A percentile compares a stretch with the other conserved stretches of the same genome.
phyloP scores from a whole-genome alignment of 2,113 vertebrate genomes.

The Rhabdomys dilectus region DNA sequence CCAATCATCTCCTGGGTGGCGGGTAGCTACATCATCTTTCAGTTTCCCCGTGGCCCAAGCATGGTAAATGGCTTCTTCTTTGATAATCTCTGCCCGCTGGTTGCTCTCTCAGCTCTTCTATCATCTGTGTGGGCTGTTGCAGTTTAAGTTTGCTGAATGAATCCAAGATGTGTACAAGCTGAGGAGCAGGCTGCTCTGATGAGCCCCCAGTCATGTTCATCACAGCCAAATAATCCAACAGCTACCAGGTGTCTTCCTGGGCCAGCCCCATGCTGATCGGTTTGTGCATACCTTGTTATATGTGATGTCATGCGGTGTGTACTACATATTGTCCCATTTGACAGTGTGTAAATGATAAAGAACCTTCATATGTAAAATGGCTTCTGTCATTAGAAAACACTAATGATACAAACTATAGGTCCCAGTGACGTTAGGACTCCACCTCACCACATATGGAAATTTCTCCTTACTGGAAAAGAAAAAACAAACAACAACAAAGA shows the following conservation, averaged over 20 bases:
- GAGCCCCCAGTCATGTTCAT: neutral
- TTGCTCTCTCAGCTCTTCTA: neutral
- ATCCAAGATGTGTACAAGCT: neutral
- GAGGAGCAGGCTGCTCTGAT: neutral
- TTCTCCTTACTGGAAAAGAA: neutral
- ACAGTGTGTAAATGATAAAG: neutral
- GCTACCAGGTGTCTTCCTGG: neutral
- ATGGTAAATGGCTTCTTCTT: neutral
- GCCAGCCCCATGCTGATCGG: neutral
- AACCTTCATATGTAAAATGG: neutral
- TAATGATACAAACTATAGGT: neutral
- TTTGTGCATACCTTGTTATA: neutral
- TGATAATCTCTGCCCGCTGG: neutral
- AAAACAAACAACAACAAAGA: neutral
- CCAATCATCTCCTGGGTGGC: no score
- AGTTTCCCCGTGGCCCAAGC: neutral
- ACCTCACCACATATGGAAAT: neutral
- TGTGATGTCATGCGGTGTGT: neutral
- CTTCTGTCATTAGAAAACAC: neutral
- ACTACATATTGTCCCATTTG: neutral
- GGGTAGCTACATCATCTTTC: neutral
- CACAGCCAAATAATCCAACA: neutral
- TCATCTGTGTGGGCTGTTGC: neutral
- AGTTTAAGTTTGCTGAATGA: neutral
- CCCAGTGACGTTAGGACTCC: neutral